Conservation (phyloP, 2,113 vertebrate species). For the Prolemur simus region DNA sequence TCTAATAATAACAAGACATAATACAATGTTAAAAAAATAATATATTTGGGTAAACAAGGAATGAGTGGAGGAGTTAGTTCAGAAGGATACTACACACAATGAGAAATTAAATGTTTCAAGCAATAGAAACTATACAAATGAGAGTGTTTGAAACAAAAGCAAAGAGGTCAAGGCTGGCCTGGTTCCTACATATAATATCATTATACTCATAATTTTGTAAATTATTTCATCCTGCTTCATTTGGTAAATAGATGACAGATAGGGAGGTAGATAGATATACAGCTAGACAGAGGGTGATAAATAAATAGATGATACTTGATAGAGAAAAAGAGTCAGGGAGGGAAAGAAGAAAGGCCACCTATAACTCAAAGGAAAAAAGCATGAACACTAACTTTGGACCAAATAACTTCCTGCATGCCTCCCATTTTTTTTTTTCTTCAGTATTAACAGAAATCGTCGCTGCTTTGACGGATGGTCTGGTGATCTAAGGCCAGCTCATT, state of each 20-base stretch:
- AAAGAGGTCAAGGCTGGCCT: not conserved
- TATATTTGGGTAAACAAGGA: not conserved
- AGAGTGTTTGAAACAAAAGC: not conserved
- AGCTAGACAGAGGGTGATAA: not conserved
- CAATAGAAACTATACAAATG: not conserved
- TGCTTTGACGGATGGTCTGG: not conserved
- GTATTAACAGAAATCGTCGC: not conserved
- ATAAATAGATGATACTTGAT: not conserved
- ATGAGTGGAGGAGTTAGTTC: not conserved
- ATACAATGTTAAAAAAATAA: not conserved
- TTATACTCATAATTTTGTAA: not conserved
- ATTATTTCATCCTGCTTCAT: not conserved
- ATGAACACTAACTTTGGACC: not conserved
- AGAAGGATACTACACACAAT: not conserved
- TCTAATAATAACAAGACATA: not conserved
- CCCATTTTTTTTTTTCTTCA: not conserved
- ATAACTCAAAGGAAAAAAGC: not conserved
- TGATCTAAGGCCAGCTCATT: not conserved
- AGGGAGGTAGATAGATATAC: not conserved
- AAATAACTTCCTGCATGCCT: not conserved
- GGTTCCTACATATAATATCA: not conserved
- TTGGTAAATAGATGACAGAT: not conserved
- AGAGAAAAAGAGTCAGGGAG: not conserved
- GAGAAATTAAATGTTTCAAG: not conserved
- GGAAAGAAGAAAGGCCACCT: not conserved